Conservation (phyloP, 2,797 vertebrate species). For the Remorina albescens region DNA sequence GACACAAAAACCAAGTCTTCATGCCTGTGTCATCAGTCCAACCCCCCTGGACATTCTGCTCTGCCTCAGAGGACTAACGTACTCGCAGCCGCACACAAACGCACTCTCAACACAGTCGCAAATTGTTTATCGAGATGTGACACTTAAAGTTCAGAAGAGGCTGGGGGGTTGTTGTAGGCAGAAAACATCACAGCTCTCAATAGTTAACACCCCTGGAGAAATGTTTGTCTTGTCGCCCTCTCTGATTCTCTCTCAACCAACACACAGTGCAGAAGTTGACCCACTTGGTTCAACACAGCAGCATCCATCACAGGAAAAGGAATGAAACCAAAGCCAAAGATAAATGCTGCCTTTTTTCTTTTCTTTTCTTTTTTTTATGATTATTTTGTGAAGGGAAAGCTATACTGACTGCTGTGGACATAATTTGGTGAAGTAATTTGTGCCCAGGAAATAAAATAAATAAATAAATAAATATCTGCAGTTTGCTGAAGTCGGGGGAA, state of each 20-base stretch:
- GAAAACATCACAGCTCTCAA: conserved; percentile 67
- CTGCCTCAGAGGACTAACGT: conserved; percentile 66
- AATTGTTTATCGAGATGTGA: conserved; percentile 74
- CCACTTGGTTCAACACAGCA: conserved; percentile 59
- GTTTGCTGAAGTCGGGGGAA: conserved; percentile 30
- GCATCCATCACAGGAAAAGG: conserved; percentile 68
- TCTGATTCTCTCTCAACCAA: conserved; percentile 55
- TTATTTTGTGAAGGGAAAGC: conserved; percentile 42
- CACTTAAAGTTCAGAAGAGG: conserved; percentile 76
- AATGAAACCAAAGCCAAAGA: conserved; percentile 61
- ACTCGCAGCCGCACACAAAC: conserved; percentile 42
- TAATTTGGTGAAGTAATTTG: conserved; percentile 49
- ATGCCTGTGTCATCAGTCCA: conserved; percentile 70
- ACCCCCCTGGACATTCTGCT: conserved; percentile 70
- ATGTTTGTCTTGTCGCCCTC: conserved; percentile 70
- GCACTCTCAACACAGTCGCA: conserved; percentile 54
- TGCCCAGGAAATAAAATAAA: conserved; percentile 27
- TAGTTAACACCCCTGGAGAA: conserved; percentile 70
- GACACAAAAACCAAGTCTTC: conserved; percentile 68
- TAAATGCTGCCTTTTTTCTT: conserved; percentile 51
- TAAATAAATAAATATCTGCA: conserved; percentile 7
- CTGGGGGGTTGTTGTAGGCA: conserved; percentile 60
- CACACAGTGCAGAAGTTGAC: conserved; percentile 60
- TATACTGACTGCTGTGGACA: conserved; percentile 31
- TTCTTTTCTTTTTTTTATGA: conserved; percentile 29